A percentile compares a stretch with the other conserved stretches of the same genome.
Conservation (phyloP, 2,797 vertebrate species). For the Acrossocheilus wenchowensis region DNA sequence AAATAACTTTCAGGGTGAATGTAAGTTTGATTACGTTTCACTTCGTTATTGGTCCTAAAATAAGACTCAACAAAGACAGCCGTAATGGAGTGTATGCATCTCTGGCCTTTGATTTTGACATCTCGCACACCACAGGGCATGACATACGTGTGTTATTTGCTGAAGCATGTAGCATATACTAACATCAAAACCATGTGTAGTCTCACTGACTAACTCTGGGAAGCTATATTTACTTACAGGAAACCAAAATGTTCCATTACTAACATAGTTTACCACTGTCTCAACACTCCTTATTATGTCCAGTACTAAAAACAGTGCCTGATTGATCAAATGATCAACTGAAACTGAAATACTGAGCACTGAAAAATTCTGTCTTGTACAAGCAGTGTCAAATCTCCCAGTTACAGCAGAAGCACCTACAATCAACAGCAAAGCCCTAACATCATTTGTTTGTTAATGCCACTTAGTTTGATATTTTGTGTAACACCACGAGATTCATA, state of each 20-base stretch:
- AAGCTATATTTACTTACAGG: slow-evolving; percentile 2
- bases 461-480: background rate
- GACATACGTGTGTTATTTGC: background rate
- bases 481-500: background rate
- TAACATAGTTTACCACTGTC: background rate
- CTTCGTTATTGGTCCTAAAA: background rate
- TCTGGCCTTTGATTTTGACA: background rate
- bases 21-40: background rate
- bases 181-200: background rate
- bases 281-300: background rate
- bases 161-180: background rate
- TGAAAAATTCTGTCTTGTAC: background rate
- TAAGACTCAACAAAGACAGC: background rate
- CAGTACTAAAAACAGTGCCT: background rate
- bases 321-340: background rate
- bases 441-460: background rate
- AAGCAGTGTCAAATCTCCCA: background rate
- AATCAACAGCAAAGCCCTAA: background rate
- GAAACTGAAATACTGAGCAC: background rate
- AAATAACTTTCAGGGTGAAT: background rate
- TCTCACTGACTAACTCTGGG: slow-evolving; percentile 19
- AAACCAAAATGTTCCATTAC: slow-evolving; percentile 24
- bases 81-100: background rate
- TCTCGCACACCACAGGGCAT: background rate
- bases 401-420: background rate